phyloP scores from a whole-genome alignment of 2,797 vertebrate genomes.

The Menidia menidia region DNA sequence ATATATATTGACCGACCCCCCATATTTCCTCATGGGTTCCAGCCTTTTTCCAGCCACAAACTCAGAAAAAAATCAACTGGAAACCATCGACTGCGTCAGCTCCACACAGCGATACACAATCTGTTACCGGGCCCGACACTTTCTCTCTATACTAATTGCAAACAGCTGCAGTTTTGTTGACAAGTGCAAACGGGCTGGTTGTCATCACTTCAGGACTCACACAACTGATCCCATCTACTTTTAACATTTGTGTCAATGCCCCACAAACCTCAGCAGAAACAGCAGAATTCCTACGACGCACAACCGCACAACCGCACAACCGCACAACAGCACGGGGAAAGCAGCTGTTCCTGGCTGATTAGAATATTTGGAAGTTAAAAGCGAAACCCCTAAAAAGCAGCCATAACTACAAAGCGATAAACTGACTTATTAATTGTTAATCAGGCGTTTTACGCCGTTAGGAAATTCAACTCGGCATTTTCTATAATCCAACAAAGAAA shows the following conservation, averaged over 20 bases:
- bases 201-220: background rate
- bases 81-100: background rate
- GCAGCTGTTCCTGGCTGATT: no score
- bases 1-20: background rate
- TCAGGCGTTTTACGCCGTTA: no score
- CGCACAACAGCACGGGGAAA: no score
- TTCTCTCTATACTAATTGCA: constrained; percentile 25
- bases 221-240: background rate
- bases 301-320: no score
- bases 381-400: no score
- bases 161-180: constrained; percentile 27
- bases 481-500: no score
- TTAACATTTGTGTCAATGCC: background rate
- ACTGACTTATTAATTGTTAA: no score
- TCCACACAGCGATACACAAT: background rate
- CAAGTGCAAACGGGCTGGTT: background rate
- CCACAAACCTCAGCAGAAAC: no score
- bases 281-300: no score
- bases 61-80: background rate
- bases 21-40: background rate
- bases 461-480: no score
- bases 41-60: background rate
- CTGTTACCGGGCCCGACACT: background rate
- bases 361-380: background rate
- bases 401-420: no score